Evolutionary conservation across 1,140 invertebrate species (phyloP).

Genomic region (Hesperophylax magnus): DNA sequence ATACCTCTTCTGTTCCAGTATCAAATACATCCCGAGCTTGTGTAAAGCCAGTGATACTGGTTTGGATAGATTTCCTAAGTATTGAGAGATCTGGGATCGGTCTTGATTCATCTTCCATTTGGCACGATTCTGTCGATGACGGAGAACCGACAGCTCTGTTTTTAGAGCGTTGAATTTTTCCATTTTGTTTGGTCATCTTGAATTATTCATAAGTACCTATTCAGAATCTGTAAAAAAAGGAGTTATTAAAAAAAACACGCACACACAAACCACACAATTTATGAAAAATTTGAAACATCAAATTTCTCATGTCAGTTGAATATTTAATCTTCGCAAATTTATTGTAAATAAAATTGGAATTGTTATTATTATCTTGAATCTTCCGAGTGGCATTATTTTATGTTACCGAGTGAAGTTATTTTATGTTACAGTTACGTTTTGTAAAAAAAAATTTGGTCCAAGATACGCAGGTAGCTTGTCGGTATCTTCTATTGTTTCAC

Average conservation of each 20-base stretch:
- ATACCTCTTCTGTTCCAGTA: conserved; percentile 74
- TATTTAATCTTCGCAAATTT: no score
- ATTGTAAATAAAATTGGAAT: no score
- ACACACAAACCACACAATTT: background rate
- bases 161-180: conserved; percentile 64
- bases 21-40: conserved; percentile 75
- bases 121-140: conserved; percentile 53
- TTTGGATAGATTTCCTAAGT: conserved; percentile 75
- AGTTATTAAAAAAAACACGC: background rate
- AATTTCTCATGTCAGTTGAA: no score
- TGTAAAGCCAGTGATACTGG: conserved; percentile 73
- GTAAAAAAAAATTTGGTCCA: background rate
- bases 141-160: conserved; percentile 51
- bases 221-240: no score
- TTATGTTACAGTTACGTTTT: no score
- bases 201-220: background rate
- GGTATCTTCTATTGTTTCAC: background rate
- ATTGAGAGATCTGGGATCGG: conserved; percentile 72
- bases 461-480: background rate
- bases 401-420: no score
- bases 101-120: conserved; percentile 42
- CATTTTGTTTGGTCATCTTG: conserved; percentile 67
- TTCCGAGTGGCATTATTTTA: no score
- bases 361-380: no score
- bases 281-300: background rate